Conservation (phyloP, 2,113 vertebrate species). For the Tachycineta bicolor region DNA sequence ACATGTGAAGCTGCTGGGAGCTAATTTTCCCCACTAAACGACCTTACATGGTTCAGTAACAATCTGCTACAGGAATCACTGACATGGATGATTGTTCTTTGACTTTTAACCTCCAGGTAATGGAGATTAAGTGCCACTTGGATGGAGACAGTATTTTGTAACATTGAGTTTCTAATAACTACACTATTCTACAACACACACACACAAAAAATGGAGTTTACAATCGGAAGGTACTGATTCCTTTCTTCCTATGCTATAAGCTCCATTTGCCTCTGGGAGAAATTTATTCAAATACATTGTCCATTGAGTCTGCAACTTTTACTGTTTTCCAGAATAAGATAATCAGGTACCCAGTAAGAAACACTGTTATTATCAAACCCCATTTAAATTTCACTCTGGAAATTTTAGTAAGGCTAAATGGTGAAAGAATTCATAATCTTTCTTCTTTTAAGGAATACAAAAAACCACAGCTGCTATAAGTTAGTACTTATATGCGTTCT, state of each 20-base stretch:
- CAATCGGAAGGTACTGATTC: not conserved
- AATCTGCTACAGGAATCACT: slow-evolving; percentile 48
- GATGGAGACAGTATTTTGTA: slow-evolving; percentile 51
- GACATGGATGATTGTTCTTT: slow-evolving; percentile 58
- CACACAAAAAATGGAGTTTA: not conserved
- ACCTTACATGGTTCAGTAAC: slow-evolving; percentile 46
- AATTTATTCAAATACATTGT: not conserved
- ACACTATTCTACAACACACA: not conserved
- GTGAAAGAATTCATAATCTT: not conserved
- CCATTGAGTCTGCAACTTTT: not conserved
- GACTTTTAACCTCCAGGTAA: slow-evolving; percentile 67
- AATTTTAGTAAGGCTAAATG: not conserved
- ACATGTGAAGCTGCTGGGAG: slow-evolving; percentile 25
- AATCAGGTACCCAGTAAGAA: not conserved
- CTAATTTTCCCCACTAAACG: slow-evolving; percentile 32
- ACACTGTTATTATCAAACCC: not conserved
- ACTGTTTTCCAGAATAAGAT: not conserved
- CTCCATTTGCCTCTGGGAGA: not conserved
- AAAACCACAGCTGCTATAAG: not conserved
- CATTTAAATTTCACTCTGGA: not conserved
- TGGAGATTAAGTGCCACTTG: slow-evolving; percentile 63
- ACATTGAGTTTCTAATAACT: slow-evolving; percentile 38
- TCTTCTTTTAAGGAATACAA: not conserved
- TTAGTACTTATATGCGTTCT: not conserved
- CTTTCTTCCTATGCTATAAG: not conserved